Evolutionary conservation across 2,888 invertebrate genomes (phyloP).

Genomic region (Lepidonotus clava): DNA sequence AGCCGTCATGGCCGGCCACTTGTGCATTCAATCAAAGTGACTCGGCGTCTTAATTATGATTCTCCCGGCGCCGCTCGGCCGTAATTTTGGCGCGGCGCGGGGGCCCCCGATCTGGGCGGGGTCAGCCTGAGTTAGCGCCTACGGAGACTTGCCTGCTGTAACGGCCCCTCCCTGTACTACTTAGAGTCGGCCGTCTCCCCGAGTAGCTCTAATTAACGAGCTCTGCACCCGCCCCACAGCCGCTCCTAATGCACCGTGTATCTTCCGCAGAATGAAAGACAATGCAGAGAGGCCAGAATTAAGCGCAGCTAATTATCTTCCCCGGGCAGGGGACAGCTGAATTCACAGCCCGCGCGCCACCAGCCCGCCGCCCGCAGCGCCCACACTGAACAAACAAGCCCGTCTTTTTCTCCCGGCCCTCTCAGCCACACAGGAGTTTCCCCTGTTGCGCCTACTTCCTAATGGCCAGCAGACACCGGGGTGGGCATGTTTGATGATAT

Average conservation of each 20-base stretch:
- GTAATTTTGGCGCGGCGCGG: slow-evolving; percentile 21
- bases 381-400: slow-evolving; percentile 26
- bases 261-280: slow-evolving; percentile 38
- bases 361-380: neutral
- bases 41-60: neutral
- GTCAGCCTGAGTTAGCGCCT: neutral
- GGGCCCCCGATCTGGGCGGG: neutral
- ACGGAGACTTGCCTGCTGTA: too few species aligned
- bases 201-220: slow-evolving; percentile 5
- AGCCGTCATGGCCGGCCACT: slow-evolving; percentile 3
- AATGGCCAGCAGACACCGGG: slow-evolving; percentile 17
- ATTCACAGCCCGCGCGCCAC: slow-evolving; percentile 1
- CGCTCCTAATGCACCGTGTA: slow-evolving; percentile 25
- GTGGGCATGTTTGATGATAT: slow-evolving; percentile 36
- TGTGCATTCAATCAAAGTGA: neutral
- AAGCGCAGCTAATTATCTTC: slow-evolving; percentile 27
- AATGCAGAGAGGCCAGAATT: neutral
- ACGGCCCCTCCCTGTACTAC: too few species aligned
- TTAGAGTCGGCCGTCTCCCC: too few species aligned
- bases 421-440: slow-evolving; percentile 6
- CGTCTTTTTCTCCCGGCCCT: neutral
- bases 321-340: slow-evolving; percentile 17
- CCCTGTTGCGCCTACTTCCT: slow-evolving; percentile 22
- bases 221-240: slow-evolving; percentile 1
- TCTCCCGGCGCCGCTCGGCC: neutral